Percentiles rank a stretch among this genome's conserved stretches.
Evolutionary conservation across 2,797 vertebrate genomes (phyloP).

Genomic region (Acrossocheilus wenchowensis): DNA sequence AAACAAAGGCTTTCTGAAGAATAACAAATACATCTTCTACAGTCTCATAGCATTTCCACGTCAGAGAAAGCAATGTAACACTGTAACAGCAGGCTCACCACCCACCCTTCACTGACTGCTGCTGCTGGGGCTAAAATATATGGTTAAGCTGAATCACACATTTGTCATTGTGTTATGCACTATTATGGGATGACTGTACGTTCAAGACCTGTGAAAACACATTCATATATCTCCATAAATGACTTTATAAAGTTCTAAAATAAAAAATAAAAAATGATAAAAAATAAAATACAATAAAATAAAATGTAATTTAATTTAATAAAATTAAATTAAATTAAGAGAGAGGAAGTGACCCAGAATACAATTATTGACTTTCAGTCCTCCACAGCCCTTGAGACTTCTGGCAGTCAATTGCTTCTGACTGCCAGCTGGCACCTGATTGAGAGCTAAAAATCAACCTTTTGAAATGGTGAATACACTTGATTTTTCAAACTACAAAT

Average conservation of each 20-base stretch:
- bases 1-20: neutral
- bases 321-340: neutral
- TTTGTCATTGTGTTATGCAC: neutral
- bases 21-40: neutral
- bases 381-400: neutral
- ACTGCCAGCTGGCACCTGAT: conserved; percentile 33
- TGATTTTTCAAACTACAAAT: conserved; percentile 28
- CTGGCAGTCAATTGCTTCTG: neutral
- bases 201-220: neutral
- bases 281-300: neutral
- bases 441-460: conserved; percentile 29
- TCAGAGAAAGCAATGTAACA: conserved; percentile 27
- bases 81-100: conserved; percentile 15
- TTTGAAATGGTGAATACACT: conserved; percentile 18
- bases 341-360: neutral
- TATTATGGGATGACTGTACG: neutral
- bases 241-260: neutral
- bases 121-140: neutral
- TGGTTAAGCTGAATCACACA: conserved; percentile 3
- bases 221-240: neutral
- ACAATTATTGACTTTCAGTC: neutral
- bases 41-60: neutral
- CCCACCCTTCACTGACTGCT: conserved; percentile 12
- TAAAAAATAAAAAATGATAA: neutral
- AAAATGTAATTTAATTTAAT: neutral